These are phyloP conservation scores for Octodon degus DNA, from an alignment of 2,113 vertebrate genomes.

Conservation along the genomic window DNA sequence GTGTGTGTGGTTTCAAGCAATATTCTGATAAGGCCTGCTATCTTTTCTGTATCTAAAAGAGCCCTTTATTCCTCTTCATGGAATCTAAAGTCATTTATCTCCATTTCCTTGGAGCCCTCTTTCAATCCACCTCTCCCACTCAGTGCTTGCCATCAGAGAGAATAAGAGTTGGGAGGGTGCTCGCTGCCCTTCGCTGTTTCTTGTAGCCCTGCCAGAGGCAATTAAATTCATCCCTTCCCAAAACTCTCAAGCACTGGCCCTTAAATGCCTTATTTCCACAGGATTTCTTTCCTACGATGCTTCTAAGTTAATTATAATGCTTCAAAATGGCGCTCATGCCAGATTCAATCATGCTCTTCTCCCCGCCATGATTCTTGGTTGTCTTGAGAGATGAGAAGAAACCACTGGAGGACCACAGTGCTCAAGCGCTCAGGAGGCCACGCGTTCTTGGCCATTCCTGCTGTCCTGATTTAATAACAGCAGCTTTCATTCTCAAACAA, in stretches of 20 bases:
- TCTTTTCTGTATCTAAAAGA: conserved; percentile 27
- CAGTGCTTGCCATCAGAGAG: neutral
- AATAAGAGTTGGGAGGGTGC: neutral
- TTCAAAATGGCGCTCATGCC: neutral
- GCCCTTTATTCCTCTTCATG: neutral
- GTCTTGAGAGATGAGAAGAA: neutral
- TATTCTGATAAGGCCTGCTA: neutral
- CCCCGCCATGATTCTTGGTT: neutral
- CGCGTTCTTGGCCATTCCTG: neutral
- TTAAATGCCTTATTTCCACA: conserved; percentile 14
- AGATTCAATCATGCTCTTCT: neutral
- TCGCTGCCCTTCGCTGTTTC: neutral
- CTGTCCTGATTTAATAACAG: neutral
- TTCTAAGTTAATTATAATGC: neutral
- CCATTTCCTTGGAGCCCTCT: conserved; percentile 37
- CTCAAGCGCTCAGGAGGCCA: neutral
- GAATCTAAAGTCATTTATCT: conserved; percentile 58
- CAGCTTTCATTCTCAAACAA: neutral
- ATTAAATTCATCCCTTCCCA: neutral
- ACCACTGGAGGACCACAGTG: neutral
- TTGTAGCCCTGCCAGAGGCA: neutral
- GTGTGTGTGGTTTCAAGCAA: neutral
- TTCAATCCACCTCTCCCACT: neutral
- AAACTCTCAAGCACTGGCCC: conserved; percentile 8
- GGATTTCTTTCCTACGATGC: neutral